Conservation (phyloP, 1,140 invertebrate species). For the Drosophila seguyi region DNA sequence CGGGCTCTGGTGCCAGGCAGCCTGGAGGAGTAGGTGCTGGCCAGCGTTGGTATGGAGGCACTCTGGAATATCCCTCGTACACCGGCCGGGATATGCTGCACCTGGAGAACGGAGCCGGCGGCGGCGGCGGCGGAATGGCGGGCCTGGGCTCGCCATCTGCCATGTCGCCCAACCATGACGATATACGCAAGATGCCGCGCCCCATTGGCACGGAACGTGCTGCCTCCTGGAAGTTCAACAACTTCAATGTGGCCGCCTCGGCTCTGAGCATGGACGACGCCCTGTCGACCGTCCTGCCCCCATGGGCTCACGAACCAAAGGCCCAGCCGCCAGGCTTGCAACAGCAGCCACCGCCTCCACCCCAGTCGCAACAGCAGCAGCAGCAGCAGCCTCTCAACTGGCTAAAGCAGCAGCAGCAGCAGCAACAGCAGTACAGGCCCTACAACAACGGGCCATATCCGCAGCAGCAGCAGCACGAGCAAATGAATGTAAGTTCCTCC, state of each 20-base stretch:
- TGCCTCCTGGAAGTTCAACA: conserved; percentile 88
- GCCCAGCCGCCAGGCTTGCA: conserved; percentile 64
- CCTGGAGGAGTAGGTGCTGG: conserved; percentile 36
- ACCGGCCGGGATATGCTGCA: conserved; percentile 74
- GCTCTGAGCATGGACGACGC: conserved; percentile 59
- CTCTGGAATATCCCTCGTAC: conserved; percentile 69
- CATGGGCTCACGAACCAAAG: conserved; percentile 66
- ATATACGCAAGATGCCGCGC: conserved; percentile 90
- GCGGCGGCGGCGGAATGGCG: conserved; percentile 47
- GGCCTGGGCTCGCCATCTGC: conserved; percentile 86
- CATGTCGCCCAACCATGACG: conserved; percentile 88
- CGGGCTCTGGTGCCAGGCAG: conserved; percentile 36
- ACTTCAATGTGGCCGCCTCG: conserved; percentile 63
- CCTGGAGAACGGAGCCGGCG: conserved; percentile 72
- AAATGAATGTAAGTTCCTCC: conserved; percentile 71
- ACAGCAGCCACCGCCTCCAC: conserved; percentile 57
- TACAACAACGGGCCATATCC: conserved; percentile 77
- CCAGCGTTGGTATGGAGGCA: conserved; percentile 79
- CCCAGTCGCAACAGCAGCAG: conserved; percentile 59
- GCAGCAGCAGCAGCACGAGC: conserved; percentile 76
- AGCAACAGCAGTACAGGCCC: conserved; percentile 62
- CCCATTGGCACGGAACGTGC: conserved; percentile 91
- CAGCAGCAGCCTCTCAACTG: conserved; percentile 72
- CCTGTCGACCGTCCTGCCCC: conserved; percentile 44
- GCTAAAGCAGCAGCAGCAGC: conserved; percentile 64